A percentile compares a stretch with the other conserved stretches of the same genome.
Conservation (phyloP, 2,113 vertebrate genomes). For the Triplophysa rosa region DNA sequence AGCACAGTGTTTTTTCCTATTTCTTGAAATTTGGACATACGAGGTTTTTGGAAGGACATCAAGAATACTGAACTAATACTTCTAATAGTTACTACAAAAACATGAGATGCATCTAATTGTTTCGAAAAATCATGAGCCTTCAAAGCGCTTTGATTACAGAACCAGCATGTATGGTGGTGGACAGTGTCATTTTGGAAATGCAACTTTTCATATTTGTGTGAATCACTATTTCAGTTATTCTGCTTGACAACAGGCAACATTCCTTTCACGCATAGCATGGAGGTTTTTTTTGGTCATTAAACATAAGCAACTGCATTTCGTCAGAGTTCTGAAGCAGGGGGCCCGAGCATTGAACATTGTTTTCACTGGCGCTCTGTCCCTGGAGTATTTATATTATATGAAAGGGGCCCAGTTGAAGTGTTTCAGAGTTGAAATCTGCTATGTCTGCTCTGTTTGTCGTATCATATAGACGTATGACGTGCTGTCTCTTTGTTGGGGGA, state of each 20-base stretch:
- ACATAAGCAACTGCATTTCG: slow-evolving; percentile 18
- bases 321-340: background rate
- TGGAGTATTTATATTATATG: slow-evolving; percentile 30
- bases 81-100: too few relatives aligned
- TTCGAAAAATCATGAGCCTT: too few relatives aligned
- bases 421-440: slow-evolving; percentile 1
- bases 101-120: too few relatives aligned
- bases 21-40: too few relatives aligned
- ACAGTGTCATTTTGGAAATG: background rate
- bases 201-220: background rate
- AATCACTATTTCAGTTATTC: background rate
- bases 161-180: background rate
- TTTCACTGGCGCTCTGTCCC: background rate
- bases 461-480: slow-evolving; percentile 17
- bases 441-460: background rate
- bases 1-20: too few relatives aligned
- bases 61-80: too few relatives aligned
- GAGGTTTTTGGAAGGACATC: too few relatives aligned
- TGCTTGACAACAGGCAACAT: background rate
- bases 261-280: background rate
- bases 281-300: slow-evolving; percentile 15
- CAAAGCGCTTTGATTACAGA: too few relatives aligned
- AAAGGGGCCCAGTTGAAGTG: slow-evolving; percentile 13
- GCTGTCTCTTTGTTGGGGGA: background rate
- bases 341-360: slow-evolving; percentile 12